Evolutionary conservation across 30 jellyfish, hydroid and myxozoan species (phyloP).

Genomic region (Hydractinia echinata): DNA sequence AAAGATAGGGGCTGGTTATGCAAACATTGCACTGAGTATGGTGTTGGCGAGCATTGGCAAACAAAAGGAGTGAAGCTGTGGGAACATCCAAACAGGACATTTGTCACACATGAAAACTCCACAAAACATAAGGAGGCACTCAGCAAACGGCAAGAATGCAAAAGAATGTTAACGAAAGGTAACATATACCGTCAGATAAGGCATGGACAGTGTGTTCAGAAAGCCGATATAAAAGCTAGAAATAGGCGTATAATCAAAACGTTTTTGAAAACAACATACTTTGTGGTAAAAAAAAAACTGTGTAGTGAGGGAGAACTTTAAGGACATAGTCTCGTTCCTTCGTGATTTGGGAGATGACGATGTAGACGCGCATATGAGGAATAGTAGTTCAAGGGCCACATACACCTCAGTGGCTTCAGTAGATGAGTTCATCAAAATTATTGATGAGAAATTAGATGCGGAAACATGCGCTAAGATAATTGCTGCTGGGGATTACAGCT

Average conservation of each 20-base stretch:
- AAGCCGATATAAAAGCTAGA: not conserved
- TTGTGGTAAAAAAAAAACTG: slow-evolving; percentile 11
- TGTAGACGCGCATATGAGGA: not conserved
- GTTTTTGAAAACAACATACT: slow-evolving; percentile 2
- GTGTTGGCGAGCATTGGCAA: slow-evolving; percentile 23
- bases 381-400: slow-evolving; percentile 9
- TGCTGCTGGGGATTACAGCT: slow-evolving; percentile 14
- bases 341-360: slow-evolving; percentile 19
- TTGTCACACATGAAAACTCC: not conserved
- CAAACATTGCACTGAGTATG: slow-evolving; percentile 7
- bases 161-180: slow-evolving; percentile 17
- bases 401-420: slow-evolving; percentile 20
- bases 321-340: not conserved
- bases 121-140: slow-evolving; percentile 2
- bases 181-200: slow-evolving; percentile 4
- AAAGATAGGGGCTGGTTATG: slow-evolving; percentile 6
- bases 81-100: slow-evolving; percentile 25
- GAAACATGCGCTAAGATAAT: not conserved
- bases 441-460: slow-evolving; percentile 13
- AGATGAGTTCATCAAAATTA: slow-evolving; percentile 5
- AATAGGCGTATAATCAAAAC: not conserved
- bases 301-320: slow-evolving; percentile 28
- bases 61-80: slow-evolving; percentile 4
- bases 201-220: not conserved
- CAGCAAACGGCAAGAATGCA: not conserved